phyloP scores from a whole-genome alignment of 2,888 invertebrate species.

The Drosophila peninsularis region DNA sequence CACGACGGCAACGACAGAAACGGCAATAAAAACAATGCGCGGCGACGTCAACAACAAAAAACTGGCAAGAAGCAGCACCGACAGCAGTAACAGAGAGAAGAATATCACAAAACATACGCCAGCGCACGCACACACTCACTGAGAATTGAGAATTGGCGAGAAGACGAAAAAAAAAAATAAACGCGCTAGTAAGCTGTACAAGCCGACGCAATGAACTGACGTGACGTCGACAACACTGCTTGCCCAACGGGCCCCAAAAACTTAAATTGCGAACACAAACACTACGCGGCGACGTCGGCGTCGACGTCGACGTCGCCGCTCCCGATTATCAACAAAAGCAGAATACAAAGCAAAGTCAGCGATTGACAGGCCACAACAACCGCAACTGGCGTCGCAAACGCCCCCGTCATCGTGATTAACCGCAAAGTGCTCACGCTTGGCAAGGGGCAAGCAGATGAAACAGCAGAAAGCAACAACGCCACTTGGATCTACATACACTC shows the following conservation, averaged over 20 bases:
- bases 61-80: slow-evolving; percentile 46
- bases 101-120: slow-evolving; percentile 24
- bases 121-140: slow-evolving; percentile 19
- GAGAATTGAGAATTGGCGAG: slow-evolving; percentile 38
- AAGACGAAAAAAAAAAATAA: slow-evolving; percentile 24
- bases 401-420: slow-evolving; percentile 67
- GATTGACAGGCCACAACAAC: slow-evolving; percentile 69
- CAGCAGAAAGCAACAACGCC: slow-evolving; percentile 17
- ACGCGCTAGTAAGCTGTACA: slow-evolving; percentile 70
- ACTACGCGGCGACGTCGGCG: slow-evolving; percentile 29
- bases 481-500: slow-evolving; percentile 60
- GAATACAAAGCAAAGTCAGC: slow-evolving; percentile 58
- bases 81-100: slow-evolving; percentile 36
- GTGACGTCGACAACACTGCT: slow-evolving; percentile 59
- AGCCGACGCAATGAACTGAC: slow-evolving; percentile 74
- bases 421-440: slow-evolving; percentile 48
- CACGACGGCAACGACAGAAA: slow-evolving; percentile 57
- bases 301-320: slow-evolving; percentile 38
- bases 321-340: slow-evolving; percentile 66
- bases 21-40: slow-evolving; percentile 43
- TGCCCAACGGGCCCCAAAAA: slow-evolving; percentile 58
- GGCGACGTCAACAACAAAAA: slow-evolving; percentile 54
- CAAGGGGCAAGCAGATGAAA: slow-evolving; percentile 1
- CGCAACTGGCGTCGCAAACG: slow-evolving; percentile 56
- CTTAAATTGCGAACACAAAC: slow-evolving; percentile 38